Percentiles rank a stretch among this genome's conserved stretches.
These are phyloP conservation scores for Rhynchopsitta pachyrhyncha DNA, from an alignment of 2,113 vertebrate species.

Conservation along the genomic window DNA sequence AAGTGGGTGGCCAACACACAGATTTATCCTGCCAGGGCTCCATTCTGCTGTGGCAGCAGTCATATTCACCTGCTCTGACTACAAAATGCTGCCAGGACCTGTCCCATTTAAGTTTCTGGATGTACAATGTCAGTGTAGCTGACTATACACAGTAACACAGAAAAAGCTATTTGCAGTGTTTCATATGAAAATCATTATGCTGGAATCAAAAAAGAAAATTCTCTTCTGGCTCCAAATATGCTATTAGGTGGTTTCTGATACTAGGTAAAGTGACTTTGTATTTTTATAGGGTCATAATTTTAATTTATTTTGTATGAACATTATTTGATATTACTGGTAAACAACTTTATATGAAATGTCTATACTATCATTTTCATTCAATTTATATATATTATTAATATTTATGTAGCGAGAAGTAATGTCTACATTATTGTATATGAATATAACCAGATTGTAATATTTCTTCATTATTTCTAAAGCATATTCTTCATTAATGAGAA, in stretches of 20 bases:
- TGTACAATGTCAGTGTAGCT: not conserved
- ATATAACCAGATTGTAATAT: not conserved
- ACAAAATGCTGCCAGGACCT: not conserved
- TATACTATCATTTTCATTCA: not conserved
- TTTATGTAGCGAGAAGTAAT: not conserved
- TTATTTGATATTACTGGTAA: not conserved
- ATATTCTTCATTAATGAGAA: not conserved
- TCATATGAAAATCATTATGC: not conserved
- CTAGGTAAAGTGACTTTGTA: not conserved
- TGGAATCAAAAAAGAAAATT: not conserved
- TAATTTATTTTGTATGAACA: not conserved
- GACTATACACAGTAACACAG: not conserved
- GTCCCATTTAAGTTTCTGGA: not conserved
- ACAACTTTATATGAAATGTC: not conserved
- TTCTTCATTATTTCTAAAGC: not conserved
- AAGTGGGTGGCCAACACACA: not conserved
- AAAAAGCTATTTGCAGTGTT: not conserved
- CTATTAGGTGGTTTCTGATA: not conserved
- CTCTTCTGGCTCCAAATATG: not conserved
- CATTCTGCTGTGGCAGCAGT: not conserved
- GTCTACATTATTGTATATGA: not conserved
- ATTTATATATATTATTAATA: not conserved
- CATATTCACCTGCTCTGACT: accelerated
- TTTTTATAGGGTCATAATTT: not conserved
- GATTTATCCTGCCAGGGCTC: not conserved